phyloP scores from a whole-genome alignment of 2,888 invertebrate species.

The Drosophila austrosaltans region DNA sequence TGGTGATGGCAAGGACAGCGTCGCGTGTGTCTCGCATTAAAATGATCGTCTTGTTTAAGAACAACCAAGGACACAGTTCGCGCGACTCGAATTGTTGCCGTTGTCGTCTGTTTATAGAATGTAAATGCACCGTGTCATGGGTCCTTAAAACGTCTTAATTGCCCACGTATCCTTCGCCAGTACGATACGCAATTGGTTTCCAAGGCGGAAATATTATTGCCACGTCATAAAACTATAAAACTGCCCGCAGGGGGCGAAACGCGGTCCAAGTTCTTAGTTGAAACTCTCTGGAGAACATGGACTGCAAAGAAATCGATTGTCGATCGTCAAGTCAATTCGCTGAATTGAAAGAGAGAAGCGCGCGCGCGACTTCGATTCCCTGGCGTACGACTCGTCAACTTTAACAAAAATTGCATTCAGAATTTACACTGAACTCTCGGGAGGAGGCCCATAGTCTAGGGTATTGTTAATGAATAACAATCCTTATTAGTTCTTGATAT shows the following conservation, averaged over 20 bases:
- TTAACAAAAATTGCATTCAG: constrained; percentile 43
- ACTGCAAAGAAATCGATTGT: constrained; percentile 19
- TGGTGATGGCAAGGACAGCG: constrained; percentile 44
- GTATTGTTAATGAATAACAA: constrained; percentile 69
- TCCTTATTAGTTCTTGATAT: constrained; percentile 70
- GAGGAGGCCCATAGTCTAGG: constrained; percentile 64
- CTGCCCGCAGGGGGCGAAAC: constrained; percentile 73
- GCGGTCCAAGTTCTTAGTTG: constrained; percentile 17
- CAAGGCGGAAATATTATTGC: constrained; percentile 82
- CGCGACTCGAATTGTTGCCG: constrained; percentile 62
- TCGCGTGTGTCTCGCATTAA: constrained; percentile 77
- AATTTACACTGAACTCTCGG: constrained; percentile 58
- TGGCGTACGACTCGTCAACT: constrained; percentile 69
- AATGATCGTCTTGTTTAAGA: constrained; percentile 71
- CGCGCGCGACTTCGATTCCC: constrained; percentile 70
- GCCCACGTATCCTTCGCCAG: constrained; percentile 75
- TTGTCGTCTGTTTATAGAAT: constrained; percentile 64
- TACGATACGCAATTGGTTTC: constrained; percentile 68
- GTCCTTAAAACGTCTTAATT: constrained; percentile 81
- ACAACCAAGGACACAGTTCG: constrained; percentile 62
- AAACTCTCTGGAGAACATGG: constrained; percentile 17
- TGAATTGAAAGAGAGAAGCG: constrained; percentile 66
- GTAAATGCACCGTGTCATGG: constrained; percentile 81
- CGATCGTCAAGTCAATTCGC: constrained; percentile 64
- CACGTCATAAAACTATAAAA: constrained; percentile 82